Evolutionary conservation across 2,113 vertebrate genomes (phyloP).

Genomic region (Cochlearius cochlearius): DNA sequence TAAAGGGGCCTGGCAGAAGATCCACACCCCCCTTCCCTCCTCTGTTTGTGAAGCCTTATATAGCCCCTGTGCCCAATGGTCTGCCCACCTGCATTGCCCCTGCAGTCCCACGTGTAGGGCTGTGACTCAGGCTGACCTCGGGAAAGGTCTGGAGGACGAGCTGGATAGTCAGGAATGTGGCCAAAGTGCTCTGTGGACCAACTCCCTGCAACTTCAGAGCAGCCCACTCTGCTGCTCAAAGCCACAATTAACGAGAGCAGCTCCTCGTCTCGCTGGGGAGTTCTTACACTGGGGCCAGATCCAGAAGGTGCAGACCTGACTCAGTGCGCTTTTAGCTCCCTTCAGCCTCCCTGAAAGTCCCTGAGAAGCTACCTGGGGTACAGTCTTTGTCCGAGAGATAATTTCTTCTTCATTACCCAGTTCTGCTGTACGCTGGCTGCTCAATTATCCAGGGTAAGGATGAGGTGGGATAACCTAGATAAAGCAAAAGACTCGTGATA

Average conservation of each 20-base stretch:
- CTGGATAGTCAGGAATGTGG: neutral
- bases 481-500: neutral
- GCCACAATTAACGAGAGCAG: rapidly evolving
- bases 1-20: neutral
- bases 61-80: neutral
- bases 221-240: neutral
- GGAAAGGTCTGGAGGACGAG: neutral
- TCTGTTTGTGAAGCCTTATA: neutral
- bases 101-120: neutral
- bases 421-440: neutral
- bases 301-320: neutral
- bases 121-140: neutral
- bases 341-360: neutral
- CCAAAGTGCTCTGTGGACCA: neutral
- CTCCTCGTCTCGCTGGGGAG: neutral
- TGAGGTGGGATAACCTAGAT: neutral
- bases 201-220: neutral
- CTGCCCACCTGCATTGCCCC: neutral
- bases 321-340: neutral
- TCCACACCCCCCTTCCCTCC: neutral
- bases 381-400: neutral
- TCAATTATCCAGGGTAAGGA: neutral
- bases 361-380: neutral
- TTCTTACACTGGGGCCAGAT: neutral
- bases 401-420: neutral